Evolutionary conservation across 2,888 invertebrate genomes (phyloP).

Genomic region (Lycocerus yunnanus): DNA sequence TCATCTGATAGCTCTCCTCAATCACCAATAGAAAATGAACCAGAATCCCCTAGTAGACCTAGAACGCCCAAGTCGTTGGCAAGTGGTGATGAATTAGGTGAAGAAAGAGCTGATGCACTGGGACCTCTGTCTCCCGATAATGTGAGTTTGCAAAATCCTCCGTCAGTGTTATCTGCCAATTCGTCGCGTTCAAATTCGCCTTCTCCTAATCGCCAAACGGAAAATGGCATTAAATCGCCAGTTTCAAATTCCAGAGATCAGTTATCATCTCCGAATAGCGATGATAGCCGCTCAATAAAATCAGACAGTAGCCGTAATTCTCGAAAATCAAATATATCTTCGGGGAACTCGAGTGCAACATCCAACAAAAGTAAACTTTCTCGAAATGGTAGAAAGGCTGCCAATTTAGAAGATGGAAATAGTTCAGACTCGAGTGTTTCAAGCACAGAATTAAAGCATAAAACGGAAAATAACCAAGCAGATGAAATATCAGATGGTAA

Average conservation of each 20-base stretch:
- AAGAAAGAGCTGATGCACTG: background rate
- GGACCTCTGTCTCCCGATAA: slow-evolving; percentile 30
- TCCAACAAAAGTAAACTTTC: slow-evolving; percentile 36
- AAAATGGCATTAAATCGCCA: slow-evolving; percentile 13
- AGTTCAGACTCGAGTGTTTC: slow-evolving; percentile 53
- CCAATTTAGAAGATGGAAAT: slow-evolving; percentile 48
- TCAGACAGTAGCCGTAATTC: slow-evolving; percentile 44
- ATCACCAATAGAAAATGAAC: slow-evolving; percentile 23
- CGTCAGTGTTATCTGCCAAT: slow-evolving; percentile 10
- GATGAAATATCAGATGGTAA: slow-evolving; percentile 70
- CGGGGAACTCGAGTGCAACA: slow-evolving; percentile 34
- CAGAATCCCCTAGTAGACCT: background rate
- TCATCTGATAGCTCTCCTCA: slow-evolving; percentile 38
- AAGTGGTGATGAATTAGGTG: slow-evolving; percentile 1
- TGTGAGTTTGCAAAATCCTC: background rate
- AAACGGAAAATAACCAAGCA: slow-evolving; percentile 44
- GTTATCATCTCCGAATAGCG: slow-evolving; percentile 16
- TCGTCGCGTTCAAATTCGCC: slow-evolving; percentile 34
- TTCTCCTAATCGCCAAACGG: background rate
- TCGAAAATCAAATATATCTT: slow-evolving; percentile 39
- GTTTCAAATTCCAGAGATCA: slow-evolving; percentile 22
- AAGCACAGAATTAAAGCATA: slow-evolving; percentile 47
- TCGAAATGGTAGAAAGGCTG: slow-evolving; percentile 35
- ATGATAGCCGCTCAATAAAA: slow-evolving; percentile 39
- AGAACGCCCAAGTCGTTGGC: slow-evolving; percentile 25